Evolutionary conservation across 2,888 invertebrate genomes (phyloP), one percentile per base, ranked within the genome.

Genomic region (Drosophila mulleri): DNA sequence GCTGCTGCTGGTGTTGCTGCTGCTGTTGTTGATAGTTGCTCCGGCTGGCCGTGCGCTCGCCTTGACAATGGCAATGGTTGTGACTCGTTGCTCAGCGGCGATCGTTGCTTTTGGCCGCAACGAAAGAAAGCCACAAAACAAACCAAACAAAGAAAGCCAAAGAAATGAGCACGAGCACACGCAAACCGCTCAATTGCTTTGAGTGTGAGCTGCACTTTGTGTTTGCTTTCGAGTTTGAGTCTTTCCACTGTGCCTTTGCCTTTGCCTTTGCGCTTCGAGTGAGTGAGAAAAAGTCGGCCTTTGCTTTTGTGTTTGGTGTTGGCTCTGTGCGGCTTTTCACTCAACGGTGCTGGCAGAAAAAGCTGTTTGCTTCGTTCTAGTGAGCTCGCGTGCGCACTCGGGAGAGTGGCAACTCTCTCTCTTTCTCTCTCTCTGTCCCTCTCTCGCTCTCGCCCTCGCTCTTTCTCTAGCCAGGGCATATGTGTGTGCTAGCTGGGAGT

Each of bases 11-110:
- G 41, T 67, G 58, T 20, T 64, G 67, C 48, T 71, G 63, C 50
- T 64, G 62, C 48, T 72, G 72, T 44, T 72, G 68, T 52, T 60
- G 64, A 74, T 60, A 69, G 75, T 76, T 72, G 75, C 75, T 83
- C 80, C 86, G 89, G 76, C 82, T 83, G 66, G 67, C 78, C 85
- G 91, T 91, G 91, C 86, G 89, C 82, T 91, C 91, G 89, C 91
- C 90, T 91, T 91, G 91, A 89, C 91, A 91, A 89, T 91, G 91
- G 90, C 82, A 87, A 83, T 89, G 89, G 86, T 83, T 91, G 82
- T 91, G 91, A 91, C 85, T 71, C 69, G 72, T 54, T 54, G 74
- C 44, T 67, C 74, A 78, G 74, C 78, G 67, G 48, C 76, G 70
- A 78, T 64, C 85, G 68, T 65, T 80, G 80, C 80, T 79, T 79